Evolutionary conservation across 2,888 invertebrate genomes (phyloP).

Genomic region (Fragum fragum): DNA sequence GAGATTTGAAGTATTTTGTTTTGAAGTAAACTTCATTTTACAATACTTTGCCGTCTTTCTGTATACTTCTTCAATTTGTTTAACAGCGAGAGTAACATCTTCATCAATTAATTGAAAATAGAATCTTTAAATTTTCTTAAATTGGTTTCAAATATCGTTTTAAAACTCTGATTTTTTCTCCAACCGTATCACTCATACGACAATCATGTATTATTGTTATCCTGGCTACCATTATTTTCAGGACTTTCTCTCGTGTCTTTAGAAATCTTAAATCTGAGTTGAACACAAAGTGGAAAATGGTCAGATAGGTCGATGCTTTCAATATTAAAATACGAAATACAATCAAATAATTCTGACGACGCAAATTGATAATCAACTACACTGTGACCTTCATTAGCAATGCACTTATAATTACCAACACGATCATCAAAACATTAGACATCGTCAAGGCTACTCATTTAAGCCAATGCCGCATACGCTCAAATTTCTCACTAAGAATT

Average conservation of each 20-base stretch:
- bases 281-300: constrained; percentile 16
- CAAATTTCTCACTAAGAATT: too few species aligned
- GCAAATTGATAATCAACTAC: neutral
- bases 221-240: neutral
- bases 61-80: neutral
- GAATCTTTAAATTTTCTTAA: neutral
- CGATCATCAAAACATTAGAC: too few species aligned
- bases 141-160: neutral
- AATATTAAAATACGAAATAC: constrained; percentile 24
- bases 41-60: neutral
- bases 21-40: neutral
- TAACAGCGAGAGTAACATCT: neutral
- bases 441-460: too few species aligned
- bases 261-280: constrained; percentile 1
- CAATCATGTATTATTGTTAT: neutral
- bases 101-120: neutral
- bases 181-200: neutral
- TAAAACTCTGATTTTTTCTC: neutral
- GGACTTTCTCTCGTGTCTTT: neutral
- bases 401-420: constrained; percentile 6
- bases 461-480: too few species aligned
- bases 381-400: constrained; percentile 11
- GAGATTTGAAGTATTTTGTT: neutral
- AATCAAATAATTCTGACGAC: constrained; percentile 27
- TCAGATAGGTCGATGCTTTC: constrained; percentile 17